Percentiles rank a stretch among this genome's conserved stretches.
Evolutionary conservation across 1,140 invertebrate genomes (phyloP).

Genomic region (Meloidogyne hapla): DNA sequence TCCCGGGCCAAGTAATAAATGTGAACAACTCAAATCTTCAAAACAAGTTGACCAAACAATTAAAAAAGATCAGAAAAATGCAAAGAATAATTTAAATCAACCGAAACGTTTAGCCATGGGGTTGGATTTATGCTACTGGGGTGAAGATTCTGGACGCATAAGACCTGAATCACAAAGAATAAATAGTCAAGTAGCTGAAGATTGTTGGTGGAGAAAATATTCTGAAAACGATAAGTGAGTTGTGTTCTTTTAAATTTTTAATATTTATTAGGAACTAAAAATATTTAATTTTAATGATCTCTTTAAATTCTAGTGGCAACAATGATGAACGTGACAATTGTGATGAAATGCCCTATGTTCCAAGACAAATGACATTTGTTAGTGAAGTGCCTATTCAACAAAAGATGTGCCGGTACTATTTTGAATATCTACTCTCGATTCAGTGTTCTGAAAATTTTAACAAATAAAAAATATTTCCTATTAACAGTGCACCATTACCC

Average conservation of each 20-base stretch:
- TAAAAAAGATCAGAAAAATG: neutral
- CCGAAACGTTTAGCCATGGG: conserved; percentile 42
- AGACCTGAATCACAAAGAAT: conserved; percentile 44
- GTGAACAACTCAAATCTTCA: neutral
- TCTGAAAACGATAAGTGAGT: conserved; percentile 29
- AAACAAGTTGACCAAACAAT: neutral
- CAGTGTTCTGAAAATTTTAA: neutral
- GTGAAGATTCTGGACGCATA: conserved; percentile 37
- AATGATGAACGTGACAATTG: conserved; percentile 16
- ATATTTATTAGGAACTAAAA: conserved; percentile 1
- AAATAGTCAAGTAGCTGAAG: conserved; percentile 45
- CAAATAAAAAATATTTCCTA: no score
- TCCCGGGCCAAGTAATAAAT: conserved; percentile 27
- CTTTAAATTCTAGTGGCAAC: conserved; percentile 12
- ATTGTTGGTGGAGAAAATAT: conserved; percentile 49
- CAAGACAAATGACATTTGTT: conserved; percentile 50
- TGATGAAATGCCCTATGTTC: conserved; percentile 33
- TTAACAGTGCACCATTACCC: conserved; percentile 7
- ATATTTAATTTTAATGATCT: neutral
- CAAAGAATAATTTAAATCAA: conserved; percentile 20
- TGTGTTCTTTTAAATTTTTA: neutral
- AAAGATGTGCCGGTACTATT: conserved; percentile 29
- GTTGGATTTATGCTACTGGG: conserved; percentile 58
- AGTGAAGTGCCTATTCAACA: conserved; percentile 37
- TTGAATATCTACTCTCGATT: neutral